phyloP scores from a whole-genome alignment of 2,888 invertebrate species.

The Rutpela maculata region DNA sequence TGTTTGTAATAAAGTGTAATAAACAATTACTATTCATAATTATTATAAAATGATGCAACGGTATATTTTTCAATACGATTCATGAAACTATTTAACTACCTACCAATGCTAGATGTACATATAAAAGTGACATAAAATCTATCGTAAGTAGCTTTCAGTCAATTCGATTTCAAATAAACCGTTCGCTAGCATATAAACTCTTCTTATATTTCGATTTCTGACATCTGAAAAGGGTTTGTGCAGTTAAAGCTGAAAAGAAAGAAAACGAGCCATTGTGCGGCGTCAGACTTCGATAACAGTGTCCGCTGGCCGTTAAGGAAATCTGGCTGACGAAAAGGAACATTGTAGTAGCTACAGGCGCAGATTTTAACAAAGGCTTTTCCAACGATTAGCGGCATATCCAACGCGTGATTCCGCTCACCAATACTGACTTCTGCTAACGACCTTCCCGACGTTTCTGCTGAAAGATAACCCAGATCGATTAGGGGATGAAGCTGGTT shows the following conservation, averaged over 20 bases:
- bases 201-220: constrained; percentile 11
- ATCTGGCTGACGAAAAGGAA: constrained; percentile 49
- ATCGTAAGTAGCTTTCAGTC: too few species aligned
- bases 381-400: constrained; percentile 46
- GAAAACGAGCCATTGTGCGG: constrained; percentile 47
- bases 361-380: constrained; percentile 50
- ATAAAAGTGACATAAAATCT: too few species aligned
- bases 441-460: constrained; percentile 24
- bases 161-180: too few species aligned
- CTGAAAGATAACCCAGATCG: constrained; percentile 37
- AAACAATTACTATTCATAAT: too few species aligned
- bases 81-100: too few species aligned
- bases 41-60: too few species aligned
- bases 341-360: constrained; percentile 42
- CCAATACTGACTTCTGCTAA: constrained; percentile 39
- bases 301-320: constrained; percentile 42
- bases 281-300: constrained; percentile 51
- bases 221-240: background rate
- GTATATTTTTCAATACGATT: too few species aligned
- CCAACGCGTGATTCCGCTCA: constrained; percentile 28
- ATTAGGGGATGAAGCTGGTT: constrained; percentile 20
- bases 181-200: too few species aligned
- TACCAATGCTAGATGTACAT: too few species aligned
- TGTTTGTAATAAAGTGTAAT: too few species aligned
- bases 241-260: constrained; percentile 23